Base-by-base conservation (phyloP, 2,113 vertebrate genomes). In the Megaceryle torquata region DNA sequence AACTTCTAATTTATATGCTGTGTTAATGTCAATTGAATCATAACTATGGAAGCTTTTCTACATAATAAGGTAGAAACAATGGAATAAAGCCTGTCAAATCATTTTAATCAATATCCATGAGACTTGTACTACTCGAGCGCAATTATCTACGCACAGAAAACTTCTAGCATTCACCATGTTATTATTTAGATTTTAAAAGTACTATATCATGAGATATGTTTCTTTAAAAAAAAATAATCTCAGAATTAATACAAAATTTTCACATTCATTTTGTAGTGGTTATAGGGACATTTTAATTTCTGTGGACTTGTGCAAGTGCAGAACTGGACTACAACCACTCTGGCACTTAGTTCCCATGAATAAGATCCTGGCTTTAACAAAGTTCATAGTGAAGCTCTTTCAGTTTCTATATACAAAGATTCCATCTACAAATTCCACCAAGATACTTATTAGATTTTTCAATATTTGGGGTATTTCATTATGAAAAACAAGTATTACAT, bases 21-120 rank as follows among this genome's bases (percentile, higher is more conserved):
- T 82, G 53, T 35, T 92, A 92, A 91, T 92, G 77, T 91, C 77
- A 88, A 84, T 86, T 60, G 90, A 81, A 93, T 60, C 88, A 74
- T 77, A 86, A 94, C 91, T 75, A 72, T 83, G 79, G 68, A 90
- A 71, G 72, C 33, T 90, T 31, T 92, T 89, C 68, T 57, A 31
- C 26, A 60, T 43, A 88, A 51, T 33, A 88, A 86, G 33, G 63
- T 89, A 63, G 50, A 80, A 96, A 93, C 7, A 54, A 64, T 75
- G 48, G 26, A 74, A 65, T 80, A 76, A 92, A 87, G 2, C 68
- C 46, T 78, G 37, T 77, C 50, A 88, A 70, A 70, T 48, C 74
- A 57, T 89, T 69, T 95, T 61, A 50, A 65, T 88, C 64, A 56
- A 83, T 91, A 85, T 65, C 78, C 16, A 3, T 22, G 56, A n/a